Base-by-base conservation (phyloP, 2,888 invertebrate genomes). In the Charanyca ferruginea region DNA sequence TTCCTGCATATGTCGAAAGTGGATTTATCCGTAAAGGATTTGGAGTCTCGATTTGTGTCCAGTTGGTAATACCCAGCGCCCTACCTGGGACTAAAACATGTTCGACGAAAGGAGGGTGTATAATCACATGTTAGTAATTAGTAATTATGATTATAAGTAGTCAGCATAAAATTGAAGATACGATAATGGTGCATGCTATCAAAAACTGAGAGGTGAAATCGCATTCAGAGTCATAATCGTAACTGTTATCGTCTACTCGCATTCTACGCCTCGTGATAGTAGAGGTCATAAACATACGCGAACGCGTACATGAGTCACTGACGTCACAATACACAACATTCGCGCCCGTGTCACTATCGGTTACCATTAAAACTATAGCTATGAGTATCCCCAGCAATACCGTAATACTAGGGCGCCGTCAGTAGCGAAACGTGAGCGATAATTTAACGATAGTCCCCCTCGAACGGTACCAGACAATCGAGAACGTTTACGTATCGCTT, bases 381-480 rank as follows among this genome's bases (percentile, higher is more conserved):
- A 87, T 55, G 74, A 66, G 59, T 67, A 67, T 83, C 87, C 83
- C 81, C 82, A 77, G 79, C 78, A 84, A 88, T 88, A 90, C 88
- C 87, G 87, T 90, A 91, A 90, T 89, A 81, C 77, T 81, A 89
- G 89, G 87, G 88, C 89, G 85, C 87, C 86, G 85, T 87, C 93
- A 85, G 94, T 94, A 94, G 95, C 94, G 87, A 91, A 94, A 91
- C 95, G 94, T 94, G 94, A 93, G 90, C 93, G 93, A 95, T 95
- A 94, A 94, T 91, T 94, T 91, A 91, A 87, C 92, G 92, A 93
- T 91, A 93, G 86, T 83, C 87, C 85, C 83, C 83, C 85, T 65
- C 65, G 83, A 94, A 93, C 94, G 94, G 94, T 91, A 93, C 92
- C 67, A 84, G 87, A 90, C 89, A 88, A 91, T 91, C 90, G 87